Evolutionary conservation across 2,113 vertebrate genomes (phyloP).

Genomic region (Murina feae): DNA sequence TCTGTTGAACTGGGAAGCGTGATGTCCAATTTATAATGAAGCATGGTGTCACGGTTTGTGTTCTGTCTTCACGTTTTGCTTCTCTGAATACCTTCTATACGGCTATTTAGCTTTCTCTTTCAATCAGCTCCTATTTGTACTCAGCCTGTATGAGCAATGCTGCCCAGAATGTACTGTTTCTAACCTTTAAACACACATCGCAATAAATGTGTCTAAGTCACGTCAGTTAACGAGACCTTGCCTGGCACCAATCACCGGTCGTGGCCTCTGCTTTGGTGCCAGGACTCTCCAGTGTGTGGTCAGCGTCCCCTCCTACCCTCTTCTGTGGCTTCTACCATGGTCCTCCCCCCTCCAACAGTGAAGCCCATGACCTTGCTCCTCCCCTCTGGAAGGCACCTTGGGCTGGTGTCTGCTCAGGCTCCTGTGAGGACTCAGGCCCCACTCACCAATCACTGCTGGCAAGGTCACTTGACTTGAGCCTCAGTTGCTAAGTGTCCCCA

Average conservation of each 20-base stretch:
- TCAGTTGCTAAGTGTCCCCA: background rate
- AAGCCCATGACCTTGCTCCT: background rate
- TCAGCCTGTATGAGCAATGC: background rate
- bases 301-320: accelerated
- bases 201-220: background rate
- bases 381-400: background rate
- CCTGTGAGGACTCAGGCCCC: background rate
- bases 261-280: background rate
- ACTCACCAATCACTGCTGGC: background rate
- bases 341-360: background rate
- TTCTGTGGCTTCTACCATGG: background rate
- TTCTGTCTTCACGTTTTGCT: background rate
- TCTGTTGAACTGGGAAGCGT: background rate
- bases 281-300: background rate
- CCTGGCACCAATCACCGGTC: background rate
- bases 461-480: background rate
- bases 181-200: background rate
- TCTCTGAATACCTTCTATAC: background rate
- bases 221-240: background rate
- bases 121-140: background rate
- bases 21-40: background rate
- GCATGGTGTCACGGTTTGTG: background rate
- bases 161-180: background rate
- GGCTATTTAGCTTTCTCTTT: background rate
- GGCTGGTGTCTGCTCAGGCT: background rate